Conservation (phyloP, 35 echinoderm and acorn worm genomes). For the Heliocidaris erythrogramma region DNA sequence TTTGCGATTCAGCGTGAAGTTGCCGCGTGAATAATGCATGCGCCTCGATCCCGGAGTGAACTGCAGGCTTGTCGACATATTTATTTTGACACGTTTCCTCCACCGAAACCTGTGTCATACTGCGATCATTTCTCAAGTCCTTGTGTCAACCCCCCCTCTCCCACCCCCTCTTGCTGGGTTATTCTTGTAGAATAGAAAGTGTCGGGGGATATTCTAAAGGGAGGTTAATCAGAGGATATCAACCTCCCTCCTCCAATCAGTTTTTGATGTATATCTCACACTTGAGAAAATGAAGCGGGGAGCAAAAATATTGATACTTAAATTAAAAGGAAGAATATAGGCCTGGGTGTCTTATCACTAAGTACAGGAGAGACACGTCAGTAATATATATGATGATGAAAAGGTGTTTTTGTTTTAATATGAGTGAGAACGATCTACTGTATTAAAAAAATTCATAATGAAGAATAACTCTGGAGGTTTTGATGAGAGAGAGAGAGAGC, state of each 20-base stretch:
- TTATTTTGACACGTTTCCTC: slow-evolving; percentile 37
- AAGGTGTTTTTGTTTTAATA: too few relatives aligned
- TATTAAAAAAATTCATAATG: too few relatives aligned
- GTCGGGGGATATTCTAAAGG: neutral
- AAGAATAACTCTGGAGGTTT: too few relatives aligned
- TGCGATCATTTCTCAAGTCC: neutral
- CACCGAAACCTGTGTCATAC: slow-evolving; percentile 25
- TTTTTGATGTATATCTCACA: neutral
- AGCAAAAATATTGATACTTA: neutral
- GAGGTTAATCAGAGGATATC: neutral
- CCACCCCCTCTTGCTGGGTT: too few relatives aligned
- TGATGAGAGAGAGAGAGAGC: too few relatives aligned
- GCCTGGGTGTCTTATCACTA: neutral
- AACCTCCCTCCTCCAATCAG: neutral
- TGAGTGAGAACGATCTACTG: too few relatives aligned
- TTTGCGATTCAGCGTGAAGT: slow-evolving; percentile 39
- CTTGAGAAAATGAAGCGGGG: neutral
- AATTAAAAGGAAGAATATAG: neutral
- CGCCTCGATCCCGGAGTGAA: neutral
- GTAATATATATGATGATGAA: neutral
- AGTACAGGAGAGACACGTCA: neutral
- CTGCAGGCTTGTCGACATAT: slow-evolving; percentile 36
- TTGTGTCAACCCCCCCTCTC: neutral
- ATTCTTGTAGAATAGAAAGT: too few relatives aligned
- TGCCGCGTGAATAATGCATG: slow-evolving; percentile 27